A percentile compares a stretch with the other conserved stretches of the same genome.
Evolutionary conservation across 2,888 invertebrate genomes (phyloP).

Genomic region (Phasia obesa): DNA sequence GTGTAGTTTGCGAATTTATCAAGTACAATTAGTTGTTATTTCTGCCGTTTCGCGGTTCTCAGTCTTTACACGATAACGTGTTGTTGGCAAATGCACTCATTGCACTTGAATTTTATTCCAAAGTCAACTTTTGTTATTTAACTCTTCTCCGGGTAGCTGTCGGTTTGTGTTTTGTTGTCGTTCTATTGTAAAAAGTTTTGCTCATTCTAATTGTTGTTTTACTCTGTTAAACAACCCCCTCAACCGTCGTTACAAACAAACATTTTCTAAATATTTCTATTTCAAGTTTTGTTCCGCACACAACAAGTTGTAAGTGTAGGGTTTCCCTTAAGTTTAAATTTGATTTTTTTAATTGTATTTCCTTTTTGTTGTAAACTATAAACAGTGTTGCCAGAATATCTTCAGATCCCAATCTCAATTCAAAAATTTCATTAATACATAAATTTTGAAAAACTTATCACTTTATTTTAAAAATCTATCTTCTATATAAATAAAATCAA

Average conservation of each 20-base stretch:
- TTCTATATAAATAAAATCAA: too few species aligned
- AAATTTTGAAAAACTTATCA: too few species aligned
- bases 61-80: constrained; percentile 63
- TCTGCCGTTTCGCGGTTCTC: constrained; percentile 22
- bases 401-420: too few species aligned
- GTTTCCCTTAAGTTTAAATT: neutral
- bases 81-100: constrained; percentile 70
- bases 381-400: too few species aligned
- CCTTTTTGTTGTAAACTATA: too few species aligned
- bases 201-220: constrained; percentile 30
- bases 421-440: too few species aligned
- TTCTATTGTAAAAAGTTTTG: constrained; percentile 38
- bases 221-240: neutral
- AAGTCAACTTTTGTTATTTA: constrained; percentile 44
- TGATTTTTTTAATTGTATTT: too few species aligned
- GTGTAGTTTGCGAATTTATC: constrained; percentile 11
- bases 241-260: neutral
- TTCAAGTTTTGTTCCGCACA: neutral
- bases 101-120: constrained; percentile 45
- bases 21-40: constrained; percentile 17
- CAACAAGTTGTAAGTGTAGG: constrained; percentile 1
- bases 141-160: neutral
- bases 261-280: neutral
- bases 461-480: too few species aligned
- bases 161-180: neutral